These are phyloP conservation scores for Aphelinus atriplicis DNA, from an alignment of 1,140 invertebrate species.

Conservation along the genomic window DNA sequence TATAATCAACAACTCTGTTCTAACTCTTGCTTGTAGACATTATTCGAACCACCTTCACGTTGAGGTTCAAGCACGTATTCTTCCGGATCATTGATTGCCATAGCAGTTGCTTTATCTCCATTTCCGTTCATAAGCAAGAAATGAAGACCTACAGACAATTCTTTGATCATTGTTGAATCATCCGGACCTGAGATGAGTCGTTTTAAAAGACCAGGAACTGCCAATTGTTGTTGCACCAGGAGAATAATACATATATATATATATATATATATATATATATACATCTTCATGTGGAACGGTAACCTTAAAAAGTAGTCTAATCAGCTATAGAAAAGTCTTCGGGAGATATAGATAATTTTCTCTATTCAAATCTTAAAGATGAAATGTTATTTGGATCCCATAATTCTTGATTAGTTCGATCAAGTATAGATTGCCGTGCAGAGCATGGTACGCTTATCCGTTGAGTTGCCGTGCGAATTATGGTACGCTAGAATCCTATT, in stretches of 20 bases:
- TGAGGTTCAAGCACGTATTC: slow-evolving; percentile 97
- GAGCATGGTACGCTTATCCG: too few species aligned
- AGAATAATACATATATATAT: slow-evolving; percentile 7
- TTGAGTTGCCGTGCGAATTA: too few species aligned
- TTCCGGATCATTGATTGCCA: slow-evolving; percentile 83
- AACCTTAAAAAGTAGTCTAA: too few species aligned
- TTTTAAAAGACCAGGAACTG: slow-evolving; percentile 77
- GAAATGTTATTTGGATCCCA: too few species aligned
- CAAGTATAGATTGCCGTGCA: too few species aligned
- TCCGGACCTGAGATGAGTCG: slow-evolving; percentile 74
- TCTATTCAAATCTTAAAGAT: too few species aligned
- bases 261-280: too few species aligned
- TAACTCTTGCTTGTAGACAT: slow-evolving; percentile 90
- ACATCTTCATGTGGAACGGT: slow-evolving; percentile 10
- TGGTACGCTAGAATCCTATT: too few species aligned
- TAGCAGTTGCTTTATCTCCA: slow-evolving; percentile 81
- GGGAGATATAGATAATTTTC: too few species aligned
- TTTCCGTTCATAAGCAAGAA: slow-evolving; percentile 83
- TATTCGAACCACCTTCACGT: slow-evolving; percentile 96
- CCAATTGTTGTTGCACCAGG: slow-evolving; percentile 85
- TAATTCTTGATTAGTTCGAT: too few species aligned
- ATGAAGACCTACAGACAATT: slow-evolving; percentile 92
- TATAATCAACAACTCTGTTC: slow-evolving; percentile 70
- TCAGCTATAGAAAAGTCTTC: too few species aligned
- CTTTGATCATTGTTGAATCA: slow-evolving; percentile 70